Conservation (phyloP, 2,113 vertebrate species). For the Mus musculus region GRCm39 chr6:138377501-138378000, state of each 20-base stretch:
- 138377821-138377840: background rate
- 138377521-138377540: background rate
- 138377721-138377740: background rate
- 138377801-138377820: background rate
- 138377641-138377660: background rate
- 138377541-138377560: background rate
- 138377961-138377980: no score
- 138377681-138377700: background rate
- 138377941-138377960: background rate
- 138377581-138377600: background rate
- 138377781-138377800: background rate
- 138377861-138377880: background rate
- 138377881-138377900: background rate
- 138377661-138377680: background rate
- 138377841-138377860: background rate
- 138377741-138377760: background rate
- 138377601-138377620: constrained; percentile 14
- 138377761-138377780: background rate
- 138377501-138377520: no score
- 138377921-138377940: background rate
- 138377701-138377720: background rate
- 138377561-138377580: background rate
- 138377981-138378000: no score
- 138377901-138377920: background rate
- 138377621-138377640: constrained; percentile 28